A percentile compares a stretch with the other conserved stretches of the same genome.
phyloP scores from a whole-genome alignment of 2,113 vertebrate species.

The Centropristis striata region DNA sequence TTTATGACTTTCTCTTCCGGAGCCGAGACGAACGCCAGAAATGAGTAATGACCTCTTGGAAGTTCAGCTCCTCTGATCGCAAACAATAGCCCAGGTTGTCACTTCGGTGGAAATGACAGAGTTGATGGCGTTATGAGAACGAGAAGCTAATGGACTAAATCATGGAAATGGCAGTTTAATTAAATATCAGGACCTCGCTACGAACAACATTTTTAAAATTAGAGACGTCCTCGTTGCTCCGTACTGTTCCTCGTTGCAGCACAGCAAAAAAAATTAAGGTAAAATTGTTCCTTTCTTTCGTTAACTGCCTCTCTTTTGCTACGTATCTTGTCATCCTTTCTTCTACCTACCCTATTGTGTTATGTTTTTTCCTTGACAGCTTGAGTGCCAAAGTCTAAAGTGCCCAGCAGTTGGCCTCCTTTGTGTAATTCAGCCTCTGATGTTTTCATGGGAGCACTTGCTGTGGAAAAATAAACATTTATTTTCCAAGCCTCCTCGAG shows the following conservation, averaged over 20 bases:
- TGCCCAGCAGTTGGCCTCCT: conserved; percentile 56
- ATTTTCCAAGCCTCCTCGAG: conserved; percentile 30
- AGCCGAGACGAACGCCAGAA: conserved; percentile 73
- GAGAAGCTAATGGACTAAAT: conserved; percentile 76
- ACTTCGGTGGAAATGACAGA: conserved; percentile 64
- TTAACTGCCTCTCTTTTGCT: conserved; percentile 22
- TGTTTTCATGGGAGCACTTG: conserved; percentile 61
- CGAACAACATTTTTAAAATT: conserved; percentile 59
- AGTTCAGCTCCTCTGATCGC: conserved; percentile 70
- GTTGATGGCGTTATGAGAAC: conserved; percentile 63
- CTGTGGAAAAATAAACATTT: conserved; percentile 61
- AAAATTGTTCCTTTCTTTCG: conserved; percentile 19
- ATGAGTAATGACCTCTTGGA: conserved; percentile 76
- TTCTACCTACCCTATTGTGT: conserved; percentile 47
- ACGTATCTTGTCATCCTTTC: conserved; percentile 38
- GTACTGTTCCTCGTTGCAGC: conserved; percentile 6
- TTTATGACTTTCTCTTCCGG: conserved; percentile 69
- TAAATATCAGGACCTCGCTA: conserved; percentile 56
- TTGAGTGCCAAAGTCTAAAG: conserved; percentile 53
- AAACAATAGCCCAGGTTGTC: conserved; percentile 75
- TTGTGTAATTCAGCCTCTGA: conserved; percentile 65
- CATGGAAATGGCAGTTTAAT: conserved; percentile 76
- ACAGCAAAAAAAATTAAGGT: conserved; percentile 29
- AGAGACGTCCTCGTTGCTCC: conserved; percentile 42
- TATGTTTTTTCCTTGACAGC: conserved; percentile 34